These are phyloP conservation scores for Metalampra italica DNA, from an alignment of 2,888 invertebrate species.

Conservation along the genomic window DNA sequence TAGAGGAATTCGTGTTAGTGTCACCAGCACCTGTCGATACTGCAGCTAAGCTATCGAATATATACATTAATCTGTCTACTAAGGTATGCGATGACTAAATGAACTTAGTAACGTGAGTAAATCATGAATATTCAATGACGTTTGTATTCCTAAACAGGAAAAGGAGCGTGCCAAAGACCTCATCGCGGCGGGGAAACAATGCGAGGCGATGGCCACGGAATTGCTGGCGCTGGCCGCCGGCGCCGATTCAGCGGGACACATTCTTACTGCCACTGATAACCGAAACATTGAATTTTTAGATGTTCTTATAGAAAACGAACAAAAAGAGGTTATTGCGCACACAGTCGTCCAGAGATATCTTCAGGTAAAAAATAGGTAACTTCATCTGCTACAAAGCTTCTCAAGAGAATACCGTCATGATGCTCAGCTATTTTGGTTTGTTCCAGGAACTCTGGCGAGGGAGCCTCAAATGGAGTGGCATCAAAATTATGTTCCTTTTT, in stretches of 20 bases:
- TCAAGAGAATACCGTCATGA: not conserved
- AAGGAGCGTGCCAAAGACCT: conserved; percentile 99
- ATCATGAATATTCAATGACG: conserved; percentile 27
- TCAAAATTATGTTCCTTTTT: conserved; percentile 95
- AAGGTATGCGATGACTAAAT: conserved; percentile 75
- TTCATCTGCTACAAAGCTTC: conserved; percentile 32
- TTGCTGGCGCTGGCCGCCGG: conserved; percentile 95
- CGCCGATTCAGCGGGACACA: conserved; percentile 95
- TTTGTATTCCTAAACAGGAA: conserved; percentile 78
- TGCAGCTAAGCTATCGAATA: conserved; percentile 97
- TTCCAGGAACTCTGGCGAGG: conserved; percentile 98
- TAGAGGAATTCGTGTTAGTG: conserved; percentile 98
- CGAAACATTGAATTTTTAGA: conserved; percentile 97
- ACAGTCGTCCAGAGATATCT: conserved; percentile 98
- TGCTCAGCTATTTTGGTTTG: conserved; percentile 16
- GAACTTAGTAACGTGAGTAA: not conserved
- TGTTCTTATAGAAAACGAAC: conserved; percentile 98
- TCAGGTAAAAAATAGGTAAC: conserved; percentile 86
- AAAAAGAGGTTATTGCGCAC: conserved; percentile 98
- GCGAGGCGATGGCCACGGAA: conserved; percentile 98
- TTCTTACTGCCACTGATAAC: conserved; percentile 96
- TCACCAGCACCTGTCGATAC: conserved; percentile 99
- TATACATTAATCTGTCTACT: conserved; percentile 90
- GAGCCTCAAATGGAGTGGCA: conserved; percentile 96
- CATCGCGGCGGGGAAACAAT: conserved; percentile 96